These are phyloP conservation scores for Athalia cordata DNA, from an alignment of 2,888 invertebrate species.

Conservation along the genomic window DNA sequence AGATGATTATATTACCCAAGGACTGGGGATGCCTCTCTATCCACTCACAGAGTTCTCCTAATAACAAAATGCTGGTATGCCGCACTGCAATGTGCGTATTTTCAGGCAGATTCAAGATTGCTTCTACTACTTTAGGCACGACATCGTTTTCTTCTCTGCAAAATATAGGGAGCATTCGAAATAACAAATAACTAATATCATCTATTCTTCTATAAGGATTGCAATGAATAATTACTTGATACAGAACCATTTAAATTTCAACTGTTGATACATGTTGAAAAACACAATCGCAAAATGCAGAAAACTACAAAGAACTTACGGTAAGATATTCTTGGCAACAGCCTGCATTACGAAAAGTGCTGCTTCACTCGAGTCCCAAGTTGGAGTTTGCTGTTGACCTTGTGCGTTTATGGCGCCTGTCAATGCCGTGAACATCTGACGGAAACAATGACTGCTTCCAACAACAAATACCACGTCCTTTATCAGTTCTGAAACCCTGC, in stretches of 20 bases:
- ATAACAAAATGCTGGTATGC: constrained; percentile 89
- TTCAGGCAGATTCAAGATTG: constrained; percentile 89
- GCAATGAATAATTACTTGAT: neutral
- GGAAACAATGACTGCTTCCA: constrained; percentile 93
- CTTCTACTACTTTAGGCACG: constrained; percentile 94
- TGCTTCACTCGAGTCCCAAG: constrained; percentile 96
- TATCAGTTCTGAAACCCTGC: constrained; percentile 92
- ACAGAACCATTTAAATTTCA: constrained; percentile 13
- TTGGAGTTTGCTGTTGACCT: constrained; percentile 77
- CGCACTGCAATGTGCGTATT: constrained; percentile 90
- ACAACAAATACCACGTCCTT: constrained; percentile 98
- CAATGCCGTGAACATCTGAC: constrained; percentile 90
- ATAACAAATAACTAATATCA: constrained; percentile 12
- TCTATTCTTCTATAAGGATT: no score
- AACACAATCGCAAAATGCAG: neutral
- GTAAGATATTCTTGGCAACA: constrained; percentile 94
- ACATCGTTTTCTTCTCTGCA: constrained; percentile 91
- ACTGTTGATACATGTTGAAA: neutral
- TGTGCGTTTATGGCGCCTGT: constrained; percentile 63
- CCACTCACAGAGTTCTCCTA: constrained; percentile 97
- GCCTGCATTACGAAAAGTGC: constrained; percentile 96
- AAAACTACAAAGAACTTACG: constrained; percentile 80
- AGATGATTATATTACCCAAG: constrained; percentile 74
- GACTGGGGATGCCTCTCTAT: constrained; percentile 90
- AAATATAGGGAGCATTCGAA: constrained; percentile 52